phyloP scores from a whole-genome alignment of 2,888 invertebrate genomes.

The Cantharis lateralis region DNA sequence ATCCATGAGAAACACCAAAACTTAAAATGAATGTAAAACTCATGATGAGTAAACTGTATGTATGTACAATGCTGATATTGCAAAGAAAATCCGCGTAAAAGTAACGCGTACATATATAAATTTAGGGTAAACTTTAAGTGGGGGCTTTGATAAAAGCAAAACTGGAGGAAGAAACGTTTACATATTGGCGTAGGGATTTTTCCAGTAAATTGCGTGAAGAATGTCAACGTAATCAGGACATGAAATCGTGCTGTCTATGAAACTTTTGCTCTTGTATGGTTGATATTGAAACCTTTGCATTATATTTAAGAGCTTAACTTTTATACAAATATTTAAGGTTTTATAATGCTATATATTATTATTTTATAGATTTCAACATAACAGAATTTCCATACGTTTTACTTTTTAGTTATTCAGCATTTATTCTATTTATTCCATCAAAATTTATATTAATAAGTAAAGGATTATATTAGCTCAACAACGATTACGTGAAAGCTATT shows the following conservation, averaged over 20 bases:
- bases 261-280: constrained; percentile 32
- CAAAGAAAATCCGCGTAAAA: constrained; percentile 36
- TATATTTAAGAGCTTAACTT: constrained; percentile 12
- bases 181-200: constrained; percentile 43
- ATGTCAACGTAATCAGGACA: constrained; percentile 38
- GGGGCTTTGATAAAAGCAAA: constrained; percentile 35
- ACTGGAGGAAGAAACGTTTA: constrained; percentile 41
- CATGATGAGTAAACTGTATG: constrained; percentile 27
- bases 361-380: background rate
- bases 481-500: too few species aligned
- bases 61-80: constrained; percentile 31
- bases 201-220: constrained; percentile 42
- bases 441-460: too few species aligned
- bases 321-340: background rate
- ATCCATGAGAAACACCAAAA: constrained; percentile 1
- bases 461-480: too few species aligned
- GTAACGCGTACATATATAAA: constrained; percentile 34
- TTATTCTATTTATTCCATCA: too few species aligned
- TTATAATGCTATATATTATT: background rate
- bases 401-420: background rate
- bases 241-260: constrained; percentile 39
- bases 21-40: constrained; percentile 39
- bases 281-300: constrained; percentile 28
- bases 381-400: background rate
- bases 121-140: constrained; percentile 35